Percentiles rank a stretch among this genome's conserved stretches.
phyloP scores from a whole-genome alignment of 2,113 vertebrate species.

The Triplophysa dalaica region DNA sequence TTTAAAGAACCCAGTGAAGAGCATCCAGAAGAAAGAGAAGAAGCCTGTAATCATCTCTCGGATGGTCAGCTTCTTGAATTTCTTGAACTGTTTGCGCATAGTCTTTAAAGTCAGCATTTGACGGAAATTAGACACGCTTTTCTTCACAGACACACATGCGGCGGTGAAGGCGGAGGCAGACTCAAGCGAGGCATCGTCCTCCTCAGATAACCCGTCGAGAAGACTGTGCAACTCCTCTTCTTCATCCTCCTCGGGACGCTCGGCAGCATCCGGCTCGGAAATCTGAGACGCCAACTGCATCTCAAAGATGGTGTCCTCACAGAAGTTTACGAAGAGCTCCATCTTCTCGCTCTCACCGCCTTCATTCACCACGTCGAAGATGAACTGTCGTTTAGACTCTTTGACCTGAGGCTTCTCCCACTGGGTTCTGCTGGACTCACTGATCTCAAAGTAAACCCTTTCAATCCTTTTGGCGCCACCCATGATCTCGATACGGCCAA shows the following conservation, averaged over 20 bases:
- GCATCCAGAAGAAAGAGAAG: conserved; percentile 91
- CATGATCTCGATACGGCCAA: conserved; percentile 97
- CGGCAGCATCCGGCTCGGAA: conserved; percentile 84
- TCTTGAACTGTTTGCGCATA: conserved; percentile 84
- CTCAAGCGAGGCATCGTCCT: conserved; percentile 78
- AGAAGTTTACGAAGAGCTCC: conserved; percentile 98
- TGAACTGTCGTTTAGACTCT: conserved; percentile 96
- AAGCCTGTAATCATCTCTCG: conserved; percentile 88
- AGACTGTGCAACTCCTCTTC: conserved; percentile 76
- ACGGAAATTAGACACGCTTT: conserved; percentile 70
- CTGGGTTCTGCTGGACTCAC: conserved; percentile 92
- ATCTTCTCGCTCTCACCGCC: conserved; percentile 96
- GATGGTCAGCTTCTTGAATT: conserved; percentile 85
- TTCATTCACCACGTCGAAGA: conserved; percentile 97
- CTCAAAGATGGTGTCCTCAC: conserved; percentile 98
- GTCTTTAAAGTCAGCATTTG: conserved; percentile 83
- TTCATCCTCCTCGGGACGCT: conserved; percentile 83
- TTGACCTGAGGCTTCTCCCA: conserved; percentile 99
- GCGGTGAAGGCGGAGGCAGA: conserved; percentile 85
- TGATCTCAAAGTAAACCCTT: conserved; percentile 97
- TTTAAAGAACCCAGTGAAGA: conserved; percentile 86
- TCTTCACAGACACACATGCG: conserved; percentile 81
- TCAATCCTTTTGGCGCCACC: conserved; percentile 96
- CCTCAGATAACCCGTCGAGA: conserved; percentile 73
- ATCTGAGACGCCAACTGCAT: conserved; percentile 98